Evolutionary conservation across 2,797 vertebrate genomes (phyloP).

Genomic region (Eulemur albifrons): DNA sequence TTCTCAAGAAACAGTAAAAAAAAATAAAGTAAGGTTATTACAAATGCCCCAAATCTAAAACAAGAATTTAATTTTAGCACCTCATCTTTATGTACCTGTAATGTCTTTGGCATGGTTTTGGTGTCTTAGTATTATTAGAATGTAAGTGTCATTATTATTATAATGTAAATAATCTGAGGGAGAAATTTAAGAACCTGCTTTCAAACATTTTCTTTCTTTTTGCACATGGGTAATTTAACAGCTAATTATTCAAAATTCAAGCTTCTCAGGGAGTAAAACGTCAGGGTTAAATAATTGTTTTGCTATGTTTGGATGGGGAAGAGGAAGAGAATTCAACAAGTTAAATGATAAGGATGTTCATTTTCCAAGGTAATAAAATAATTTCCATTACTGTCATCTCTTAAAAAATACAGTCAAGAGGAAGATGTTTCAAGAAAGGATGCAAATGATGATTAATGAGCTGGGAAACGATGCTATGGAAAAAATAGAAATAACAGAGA

Average conservation of each 20-base stretch:
- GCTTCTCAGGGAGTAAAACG: not conserved
- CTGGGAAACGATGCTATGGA: not conserved
- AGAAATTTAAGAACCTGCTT: not conserved
- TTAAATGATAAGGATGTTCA: not conserved
- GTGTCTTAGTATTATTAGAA: not conserved
- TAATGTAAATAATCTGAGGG: not conserved
- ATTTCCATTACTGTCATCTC: not conserved
- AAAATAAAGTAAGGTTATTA: not conserved
- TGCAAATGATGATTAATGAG: not conserved
- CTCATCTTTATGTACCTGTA: not conserved
- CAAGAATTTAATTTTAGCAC: not conserved
- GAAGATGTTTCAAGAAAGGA: not conserved
- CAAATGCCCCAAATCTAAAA: not conserved
- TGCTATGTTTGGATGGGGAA: not conserved
- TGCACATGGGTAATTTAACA: not conserved
- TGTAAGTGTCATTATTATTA: not conserved
- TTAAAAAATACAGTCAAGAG: not conserved
- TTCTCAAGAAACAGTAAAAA: slow-evolving; percentile 1
- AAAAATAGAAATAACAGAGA: slow-evolving; percentile 18
- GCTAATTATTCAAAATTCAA: slow-evolving; percentile 50
- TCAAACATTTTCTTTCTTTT: not conserved
- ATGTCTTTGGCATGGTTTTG: not conserved
- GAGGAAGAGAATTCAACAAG: slow-evolving; percentile 13
- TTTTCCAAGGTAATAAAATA: slow-evolving; percentile 2
- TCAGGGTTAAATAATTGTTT: slow-evolving; percentile 10